A percentile compares a stretch with the other conserved stretches of the same genome.
phyloP scores from a whole-genome alignment of 37 sponge, comb jelly and placozoan species.

The Chondrilla cf. caribensis region DNA sequence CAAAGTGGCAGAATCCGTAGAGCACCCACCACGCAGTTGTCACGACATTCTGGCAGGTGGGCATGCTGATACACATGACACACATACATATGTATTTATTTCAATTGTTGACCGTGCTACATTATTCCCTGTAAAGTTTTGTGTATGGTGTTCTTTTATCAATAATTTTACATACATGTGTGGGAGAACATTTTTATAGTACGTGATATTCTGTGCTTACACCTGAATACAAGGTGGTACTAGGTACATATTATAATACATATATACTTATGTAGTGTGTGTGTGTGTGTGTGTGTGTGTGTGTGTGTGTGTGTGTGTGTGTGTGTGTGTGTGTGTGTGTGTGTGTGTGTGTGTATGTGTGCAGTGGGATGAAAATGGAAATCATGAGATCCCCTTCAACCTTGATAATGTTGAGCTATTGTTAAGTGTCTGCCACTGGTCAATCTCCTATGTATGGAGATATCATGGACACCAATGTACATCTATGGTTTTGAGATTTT shows the following conservation, averaged over 20 bases:
- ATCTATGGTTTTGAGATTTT: too few species aligned
- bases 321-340: neutral
- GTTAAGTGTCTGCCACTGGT: too few species aligned
- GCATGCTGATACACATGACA: neutral
- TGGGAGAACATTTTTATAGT: neutral
- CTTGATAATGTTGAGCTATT: too few species aligned
- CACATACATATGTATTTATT: neutral
- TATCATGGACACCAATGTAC: too few species aligned
- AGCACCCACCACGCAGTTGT: neutral
- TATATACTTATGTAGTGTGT: neutral
- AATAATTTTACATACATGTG: slow-evolving; percentile 11
- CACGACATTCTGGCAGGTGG: neutral
- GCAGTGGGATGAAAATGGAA: neutral
- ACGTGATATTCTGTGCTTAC: too few species aligned
- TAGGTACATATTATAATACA: too few species aligned
- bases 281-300: slow-evolving; percentile 32
- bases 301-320: slow-evolving; percentile 26
- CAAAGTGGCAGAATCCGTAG: neutral
- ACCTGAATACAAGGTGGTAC: too few species aligned
- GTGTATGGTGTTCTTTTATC: too few species aligned
- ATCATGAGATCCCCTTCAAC: too few species aligned
- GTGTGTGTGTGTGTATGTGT: neutral
- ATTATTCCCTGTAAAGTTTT: neutral
- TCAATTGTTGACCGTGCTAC: neutral
- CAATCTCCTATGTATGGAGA: too few species aligned